Base-by-base conservation (phyloP, 2,797 vertebrate genomes). In the Diplodus puntazzo region DNA sequence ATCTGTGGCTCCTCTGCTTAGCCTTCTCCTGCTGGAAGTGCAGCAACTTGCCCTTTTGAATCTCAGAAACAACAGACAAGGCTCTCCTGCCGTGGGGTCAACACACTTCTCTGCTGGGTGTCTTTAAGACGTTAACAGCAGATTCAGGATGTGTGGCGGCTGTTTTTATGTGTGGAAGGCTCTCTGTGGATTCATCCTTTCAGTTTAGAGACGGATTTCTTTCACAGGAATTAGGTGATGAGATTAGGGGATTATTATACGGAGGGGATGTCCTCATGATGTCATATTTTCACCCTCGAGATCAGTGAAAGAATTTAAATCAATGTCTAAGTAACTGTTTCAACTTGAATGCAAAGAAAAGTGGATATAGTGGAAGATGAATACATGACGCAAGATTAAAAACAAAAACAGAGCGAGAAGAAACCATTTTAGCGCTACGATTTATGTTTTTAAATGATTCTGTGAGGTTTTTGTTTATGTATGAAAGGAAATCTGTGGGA, bases 11-110 rank as follows among this genome's bases (percentile, higher is more conserved):
- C 49, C 53, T 74, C 34, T 72, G 52, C 83, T 87, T 23, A 14
- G 70, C 75, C 58, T 52, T 83, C 79, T 79, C 61, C 69, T 60
- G 60, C 17, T 82, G 73, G 78, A 84, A 70, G 73, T 54, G 81
- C 77, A 65, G 76, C 66, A 70, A 88, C 79, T 73, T 85, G 88
- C 81, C 75, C 92, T 90, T 92, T 91, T 89, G 87, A 86, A 58
- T 70, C 75, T 80, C 80, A 88, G 59, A 67, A 92, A 93, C 88
- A 94, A 94, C 91, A 91, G 91, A 94, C 90, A 92, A 86, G 88
- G 80, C 84, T 88, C 85, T 93, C 91, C 87, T 84, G 87, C 88
- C 64, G 74, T 82, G 87, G 91, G 88, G 87, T 89, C 86, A 82
- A 80, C 83, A 87, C 83, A 90, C 90, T 78, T 88, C 84, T 86